Evolutionary conservation across 2,888 invertebrate genomes (phyloP).

Genomic region (Caenorhabditis plicata): DNA sequence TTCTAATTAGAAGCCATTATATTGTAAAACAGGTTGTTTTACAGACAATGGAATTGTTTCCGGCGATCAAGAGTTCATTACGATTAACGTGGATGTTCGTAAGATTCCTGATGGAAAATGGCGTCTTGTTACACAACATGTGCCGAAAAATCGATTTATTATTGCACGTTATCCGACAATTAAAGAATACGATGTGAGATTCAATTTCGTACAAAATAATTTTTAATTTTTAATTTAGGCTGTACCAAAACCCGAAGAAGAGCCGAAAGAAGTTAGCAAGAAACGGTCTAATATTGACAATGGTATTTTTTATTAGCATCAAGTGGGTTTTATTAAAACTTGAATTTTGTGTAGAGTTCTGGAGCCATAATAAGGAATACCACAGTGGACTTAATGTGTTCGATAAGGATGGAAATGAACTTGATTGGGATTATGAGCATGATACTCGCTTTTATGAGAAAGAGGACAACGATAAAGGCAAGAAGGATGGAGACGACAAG

Average conservation of each 20-base stretch:
- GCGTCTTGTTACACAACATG: constrained; percentile 53
- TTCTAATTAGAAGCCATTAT: neutral
- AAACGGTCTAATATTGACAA: neutral
- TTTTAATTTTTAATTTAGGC: too few relatives aligned
- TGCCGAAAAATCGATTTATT: constrained; percentile 40
- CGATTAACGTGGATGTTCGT: constrained; percentile 18
- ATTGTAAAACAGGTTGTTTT: neutral
- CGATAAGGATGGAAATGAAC: constrained; percentile 56
- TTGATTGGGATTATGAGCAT: constrained; percentile 63
- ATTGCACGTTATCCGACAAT: constrained; percentile 44
- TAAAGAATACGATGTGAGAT: constrained; percentile 29
- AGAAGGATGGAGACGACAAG: constrained; percentile 8
- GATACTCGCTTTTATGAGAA: constrained; percentile 52
- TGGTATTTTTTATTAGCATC: neutral
- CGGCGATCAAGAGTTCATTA: constrained; percentile 9
- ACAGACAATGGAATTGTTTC: constrained; percentile 22
- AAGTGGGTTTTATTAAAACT: neutral
- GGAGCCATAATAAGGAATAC: constrained; percentile 34
- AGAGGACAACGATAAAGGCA: constrained; percentile 13
- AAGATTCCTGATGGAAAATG: constrained; percentile 45
- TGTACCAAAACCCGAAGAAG: neutral
- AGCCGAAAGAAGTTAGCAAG: constrained; percentile 1
- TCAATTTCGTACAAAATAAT: constrained; percentile 1
- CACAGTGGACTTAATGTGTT: constrained; percentile 60
- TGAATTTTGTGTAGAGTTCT: constrained; percentile 11